Conservation (phyloP, 1,140 invertebrate genomes). For the Meloidogyne hapla region DNA sequence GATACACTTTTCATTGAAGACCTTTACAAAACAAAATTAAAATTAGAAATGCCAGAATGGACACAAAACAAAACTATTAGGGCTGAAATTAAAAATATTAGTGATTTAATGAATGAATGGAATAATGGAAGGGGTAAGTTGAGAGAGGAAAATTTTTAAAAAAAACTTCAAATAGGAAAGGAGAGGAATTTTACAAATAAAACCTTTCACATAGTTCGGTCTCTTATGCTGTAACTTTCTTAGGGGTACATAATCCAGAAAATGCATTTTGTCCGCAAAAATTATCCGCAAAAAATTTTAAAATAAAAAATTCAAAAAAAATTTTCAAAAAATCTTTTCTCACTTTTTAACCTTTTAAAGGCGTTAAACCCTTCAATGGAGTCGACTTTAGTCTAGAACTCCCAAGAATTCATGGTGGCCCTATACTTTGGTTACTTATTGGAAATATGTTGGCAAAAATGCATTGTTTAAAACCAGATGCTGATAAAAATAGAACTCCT, state of each 20-base stretch:
- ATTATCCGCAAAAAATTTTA: neutral
- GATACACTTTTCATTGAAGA: conserved; percentile 38
- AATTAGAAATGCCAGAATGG: conserved; percentile 24
- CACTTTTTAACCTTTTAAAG: conserved; percentile 17
- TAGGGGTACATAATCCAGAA: no score
- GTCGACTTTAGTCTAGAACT: conserved; percentile 44
- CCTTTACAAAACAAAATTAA: conserved; percentile 7
- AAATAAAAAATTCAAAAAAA: neutral
- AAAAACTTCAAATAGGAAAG: conserved; percentile 9
- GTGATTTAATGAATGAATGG: conserved; percentile 25
- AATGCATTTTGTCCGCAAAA: conserved; percentile 10
- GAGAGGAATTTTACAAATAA: neutral
- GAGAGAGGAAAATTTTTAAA: neutral
- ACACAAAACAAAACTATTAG: conserved; percentile 28
- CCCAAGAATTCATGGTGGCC: conserved; percentile 38
- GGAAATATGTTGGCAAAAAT: conserved; percentile 38
- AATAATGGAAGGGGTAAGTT: conserved; percentile 11
- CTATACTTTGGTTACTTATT: conserved; percentile 34
- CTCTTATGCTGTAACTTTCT: neutral
- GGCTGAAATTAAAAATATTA: conserved; percentile 21
- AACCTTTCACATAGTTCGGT: neutral
- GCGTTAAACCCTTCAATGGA: conserved; percentile 37
- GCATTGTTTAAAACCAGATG: conserved; percentile 24
- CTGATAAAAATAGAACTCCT: conserved; percentile 3
- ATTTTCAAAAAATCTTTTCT: neutral